Base-by-base conservation (phyloP, 2,113 vertebrate species). In the Solea solea region DNA sequence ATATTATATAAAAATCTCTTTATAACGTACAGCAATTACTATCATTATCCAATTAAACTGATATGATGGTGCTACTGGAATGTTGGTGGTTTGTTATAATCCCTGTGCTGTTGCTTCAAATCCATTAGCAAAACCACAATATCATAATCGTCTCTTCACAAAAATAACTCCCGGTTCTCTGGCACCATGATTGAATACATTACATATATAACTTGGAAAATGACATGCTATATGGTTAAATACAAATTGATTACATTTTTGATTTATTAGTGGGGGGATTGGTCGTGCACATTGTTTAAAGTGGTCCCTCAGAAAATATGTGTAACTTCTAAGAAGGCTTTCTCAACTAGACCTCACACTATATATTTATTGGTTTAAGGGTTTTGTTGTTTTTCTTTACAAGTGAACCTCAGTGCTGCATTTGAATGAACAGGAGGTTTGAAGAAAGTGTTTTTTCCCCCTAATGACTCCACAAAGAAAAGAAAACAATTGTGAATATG, bases 31-130 rank as follows among this genome's bases (percentile, higher is more conserved):
- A 72, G 52, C 2, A 53, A 28, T 69, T 73, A 76, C 11, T 46
- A 55, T 57, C 53, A 75, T 70, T 64, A 81, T 80, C 64, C 46
- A 77, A 61, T 73, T 82, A 73, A 64, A 75, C 60, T 48, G 12
- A 68, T 62, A 56, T 9, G 27, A 49, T 56, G 40, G 64, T 48
- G 49, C 55, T 40, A 25, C 13, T 66, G 60, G 61, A 70, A 73
- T 74, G 73, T 76, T 25, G 16, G 46, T 25, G 50, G 40, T 13
- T 75, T 61, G 13, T 61, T 44, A 69, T 34, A 68, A 53, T 78
- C 61, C 57, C 42, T n/a, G 39, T 5, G 25, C 28, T 34, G 41
- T 34, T 53, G 50, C 44, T 50, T 0, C 60, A 65, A 51, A n/a
- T 21, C 49, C 2, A 48, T 54, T 77, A 59, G 28, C 9, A 16